Evolutionary conservation across 2,113 vertebrate genomes (phyloP), one percentile per base, ranked within the genome.

Genomic region (Ranitomeya variabilis): DNA sequence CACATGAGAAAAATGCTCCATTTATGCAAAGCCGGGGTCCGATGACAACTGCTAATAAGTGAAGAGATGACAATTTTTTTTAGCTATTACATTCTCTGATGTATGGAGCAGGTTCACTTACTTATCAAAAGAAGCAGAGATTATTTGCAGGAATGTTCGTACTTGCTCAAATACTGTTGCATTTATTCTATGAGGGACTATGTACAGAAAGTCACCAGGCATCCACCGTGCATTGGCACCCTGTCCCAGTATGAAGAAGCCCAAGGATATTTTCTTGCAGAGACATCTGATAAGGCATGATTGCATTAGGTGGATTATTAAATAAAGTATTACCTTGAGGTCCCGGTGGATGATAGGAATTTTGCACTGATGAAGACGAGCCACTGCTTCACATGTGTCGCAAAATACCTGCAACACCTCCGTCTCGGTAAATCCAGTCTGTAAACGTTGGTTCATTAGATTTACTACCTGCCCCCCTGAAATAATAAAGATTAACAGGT

Each of bases 361-460:
- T 91, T 99, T 99, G 94, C 97, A 97, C 92, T 99, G 98, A 91
- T 99, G 98, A 26, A 99, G 94, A 90, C 97, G 94, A 87, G 98
- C 95, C 0, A 99, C 96, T 0, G 98, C 98, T 89, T 99, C 97
- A 2, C 98, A 99, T 0, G 97, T 99, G 91, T 99, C 98, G 4
- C 98, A 99, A 92, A 99, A 99, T 89, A 99, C 97, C 91, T 98
- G 97, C 26, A 99, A 94, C 16, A 99, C 98, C 92, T 99, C 98
- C 0, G 92, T 93, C 91, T 99, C 98, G 0, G 96, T 97, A 93
- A 99, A 99, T 37, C 98, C 98, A 0, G 95, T 99, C 93, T 99
- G 98, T 77, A 99, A 91, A 60, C 96, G 95, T 87, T 99, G 98
- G 93, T 99, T 99, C 98, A 99, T 99, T 54, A 98, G 94, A 92